These are phyloP conservation scores for Pseudochromis fuscus DNA, from an alignment of 2,797 vertebrate species.

Conservation along the genomic window DNA sequence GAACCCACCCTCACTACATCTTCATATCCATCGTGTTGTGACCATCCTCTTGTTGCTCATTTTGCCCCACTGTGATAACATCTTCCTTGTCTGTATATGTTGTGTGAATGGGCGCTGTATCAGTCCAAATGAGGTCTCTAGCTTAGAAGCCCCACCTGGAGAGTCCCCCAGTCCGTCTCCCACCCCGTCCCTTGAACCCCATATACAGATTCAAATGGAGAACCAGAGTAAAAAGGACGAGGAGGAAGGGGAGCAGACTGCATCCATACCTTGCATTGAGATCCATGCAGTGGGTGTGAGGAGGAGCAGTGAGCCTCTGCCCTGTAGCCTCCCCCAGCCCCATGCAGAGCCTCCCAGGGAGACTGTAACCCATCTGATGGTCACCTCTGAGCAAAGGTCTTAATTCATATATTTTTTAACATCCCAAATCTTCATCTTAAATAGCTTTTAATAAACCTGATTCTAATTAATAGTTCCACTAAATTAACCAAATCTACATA, in stretches of 20 bases:
- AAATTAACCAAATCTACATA: conserved; percentile 11
- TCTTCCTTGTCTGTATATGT: conserved; percentile 1
- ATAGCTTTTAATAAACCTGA: not conserved
- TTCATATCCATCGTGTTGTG: conserved; percentile 9
- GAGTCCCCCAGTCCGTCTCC: conserved; percentile 41
- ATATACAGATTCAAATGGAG: conserved; percentile 60
- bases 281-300: conserved; percentile 50
- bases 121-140: conserved; percentile 59
- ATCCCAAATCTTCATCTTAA: conserved; percentile 3
- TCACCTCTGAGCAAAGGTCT: conserved; percentile 75
- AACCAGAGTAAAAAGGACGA: conserved; percentile 34
- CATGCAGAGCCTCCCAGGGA: conserved; percentile 46
- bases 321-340: conserved; percentile 47
- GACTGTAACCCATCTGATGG: conserved; percentile 45
- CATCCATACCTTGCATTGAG: conserved; percentile 38
- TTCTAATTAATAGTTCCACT: not conserved
- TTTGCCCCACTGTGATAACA: conserved; percentile 2
- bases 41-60: conserved; percentile 18
- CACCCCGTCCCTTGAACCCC: conserved; percentile 36
- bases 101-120: not conserved
- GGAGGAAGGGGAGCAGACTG: conserved; percentile 43
- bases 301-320: conserved; percentile 71
- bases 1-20: not conserved
- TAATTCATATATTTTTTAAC: conserved; percentile 25
- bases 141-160: conserved; percentile 49